phyloP scores from a whole-genome alignment of 1,140 invertebrate genomes.

The Drosophila kurseongensis region DNA sequence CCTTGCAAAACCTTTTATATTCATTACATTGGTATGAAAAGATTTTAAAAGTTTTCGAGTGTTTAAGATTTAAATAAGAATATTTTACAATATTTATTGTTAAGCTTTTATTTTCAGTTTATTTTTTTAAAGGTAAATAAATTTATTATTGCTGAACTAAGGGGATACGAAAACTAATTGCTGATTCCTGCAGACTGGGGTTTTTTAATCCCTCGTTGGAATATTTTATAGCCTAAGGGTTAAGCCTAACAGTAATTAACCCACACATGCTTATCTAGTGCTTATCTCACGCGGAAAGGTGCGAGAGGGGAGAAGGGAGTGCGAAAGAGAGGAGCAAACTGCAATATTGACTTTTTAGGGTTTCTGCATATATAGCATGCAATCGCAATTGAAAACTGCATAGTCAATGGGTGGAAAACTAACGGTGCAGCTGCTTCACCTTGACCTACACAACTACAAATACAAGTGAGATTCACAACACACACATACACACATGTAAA shows the following conservation, averaged over 20 bases:
- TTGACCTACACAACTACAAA: conserved; percentile 45
- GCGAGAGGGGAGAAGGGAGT: neutral
- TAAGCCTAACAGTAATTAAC: conserved; percentile 24
- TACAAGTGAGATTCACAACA: conserved; percentile 21
- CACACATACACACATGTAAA: neutral
- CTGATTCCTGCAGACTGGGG: too few species aligned
- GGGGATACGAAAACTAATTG: too few species aligned
- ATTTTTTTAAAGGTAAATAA: too few species aligned
- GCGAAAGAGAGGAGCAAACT: conserved; percentile 7
- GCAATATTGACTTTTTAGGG: conserved; percentile 51
- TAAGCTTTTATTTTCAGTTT: too few species aligned
- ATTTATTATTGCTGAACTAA: too few species aligned
- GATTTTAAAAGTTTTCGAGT: too few species aligned
- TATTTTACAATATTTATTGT: too few species aligned
- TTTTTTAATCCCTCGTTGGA: too few species aligned
- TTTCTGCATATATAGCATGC: conserved; percentile 17
- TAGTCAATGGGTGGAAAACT: conserved; percentile 42
- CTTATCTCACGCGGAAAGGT: conserved; percentile 4
- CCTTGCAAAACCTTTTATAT: neutral
- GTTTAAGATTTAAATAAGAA: too few species aligned
- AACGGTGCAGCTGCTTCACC: conserved; percentile 51
- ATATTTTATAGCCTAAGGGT: neutral
- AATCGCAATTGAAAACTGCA: conserved; percentile 15
- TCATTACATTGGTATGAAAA: too few species aligned
- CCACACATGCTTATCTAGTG: conserved; percentile 15